phyloP scores from a whole-genome alignment of 2,888 invertebrate species.

The Campoletis raptor region DNA sequence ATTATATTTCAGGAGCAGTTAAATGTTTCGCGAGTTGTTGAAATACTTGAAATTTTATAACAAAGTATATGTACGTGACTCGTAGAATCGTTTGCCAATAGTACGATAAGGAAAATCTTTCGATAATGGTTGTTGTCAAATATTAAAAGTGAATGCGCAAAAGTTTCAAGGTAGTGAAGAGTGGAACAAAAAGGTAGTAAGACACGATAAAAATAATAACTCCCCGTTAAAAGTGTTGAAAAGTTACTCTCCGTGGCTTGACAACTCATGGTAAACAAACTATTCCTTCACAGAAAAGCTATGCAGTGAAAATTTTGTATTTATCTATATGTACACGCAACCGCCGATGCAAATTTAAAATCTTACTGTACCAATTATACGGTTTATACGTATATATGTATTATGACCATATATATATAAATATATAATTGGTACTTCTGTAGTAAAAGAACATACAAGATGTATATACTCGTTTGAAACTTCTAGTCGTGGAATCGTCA shows the following conservation, averaged over 20 bases:
- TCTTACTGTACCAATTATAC: constrained; percentile 2
- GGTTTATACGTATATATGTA: neutral
- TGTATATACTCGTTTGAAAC: constrained; percentile 54
- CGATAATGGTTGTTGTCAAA: constrained; percentile 19
- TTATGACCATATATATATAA: neutral
- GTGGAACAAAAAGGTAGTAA: neutral
- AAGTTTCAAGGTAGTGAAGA: constrained; percentile 8
- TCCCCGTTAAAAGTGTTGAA: constrained; percentile 28
- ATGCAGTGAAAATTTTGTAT: neutral
- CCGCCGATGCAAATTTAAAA: neutral
- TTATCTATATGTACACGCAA: constrained; percentile 5
- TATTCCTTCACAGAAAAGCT: constrained; percentile 23
- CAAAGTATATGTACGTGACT: constrained; percentile 40
- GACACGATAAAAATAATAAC: constrained; percentile 61
- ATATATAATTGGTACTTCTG: constrained; percentile 6
- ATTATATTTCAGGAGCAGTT: neutral
- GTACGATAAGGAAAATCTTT: constrained; percentile 28
- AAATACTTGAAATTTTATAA: constrained; percentile 34
- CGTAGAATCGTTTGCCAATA: constrained; percentile 12
- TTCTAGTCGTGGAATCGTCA: constrained; percentile 55
- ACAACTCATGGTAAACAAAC: constrained; percentile 42
- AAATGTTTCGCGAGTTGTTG: neutral
- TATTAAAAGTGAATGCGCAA: constrained; percentile 8
- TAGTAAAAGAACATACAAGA: constrained; percentile 1
- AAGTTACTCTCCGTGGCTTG: constrained; percentile 35